Evolutionary conservation across 1,140 invertebrate species (phyloP).

Genomic region (Pseudomyrmex cubaensis): DNA sequence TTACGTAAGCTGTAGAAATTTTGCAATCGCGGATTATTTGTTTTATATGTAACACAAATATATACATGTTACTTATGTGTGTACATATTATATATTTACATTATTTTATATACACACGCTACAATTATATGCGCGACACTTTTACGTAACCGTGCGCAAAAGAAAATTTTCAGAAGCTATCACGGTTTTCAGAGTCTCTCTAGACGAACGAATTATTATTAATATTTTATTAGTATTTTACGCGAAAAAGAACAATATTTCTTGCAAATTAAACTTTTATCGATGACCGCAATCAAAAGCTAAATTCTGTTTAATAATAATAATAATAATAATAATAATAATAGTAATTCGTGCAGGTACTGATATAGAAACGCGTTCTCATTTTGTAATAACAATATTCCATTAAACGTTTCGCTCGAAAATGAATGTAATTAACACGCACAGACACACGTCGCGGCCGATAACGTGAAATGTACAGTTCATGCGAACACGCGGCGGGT

Average conservation of each 20-base stretch:
- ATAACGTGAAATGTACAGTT: conserved; percentile 1
- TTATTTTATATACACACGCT: no score
- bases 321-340: no score
- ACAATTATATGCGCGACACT: no score
- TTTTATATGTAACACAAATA: background rate
- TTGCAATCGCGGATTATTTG: conserved; percentile 24
- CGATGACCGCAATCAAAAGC: background rate
- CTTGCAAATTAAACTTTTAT: background rate
- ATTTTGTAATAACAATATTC: conserved; percentile 4
- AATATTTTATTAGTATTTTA: background rate
- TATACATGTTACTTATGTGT: no score
- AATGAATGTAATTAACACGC: conserved; percentile 35
- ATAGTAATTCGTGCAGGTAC: background rate
- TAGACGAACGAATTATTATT: no score
- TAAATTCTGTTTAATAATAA: background rate
- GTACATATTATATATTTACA: no score
- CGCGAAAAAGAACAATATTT: background rate
- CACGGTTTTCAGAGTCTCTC: no score
- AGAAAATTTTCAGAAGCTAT: no score
- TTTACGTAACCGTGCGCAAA: no score
- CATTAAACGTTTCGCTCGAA: conserved; percentile 1
- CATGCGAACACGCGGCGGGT: background rate
- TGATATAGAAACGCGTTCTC: background rate
- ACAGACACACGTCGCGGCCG: background rate
- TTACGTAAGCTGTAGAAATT: conserved; percentile 30